phyloP scores from a whole-genome alignment of 1,140 invertebrate genomes.

The Pteromalus puparum region DNA sequence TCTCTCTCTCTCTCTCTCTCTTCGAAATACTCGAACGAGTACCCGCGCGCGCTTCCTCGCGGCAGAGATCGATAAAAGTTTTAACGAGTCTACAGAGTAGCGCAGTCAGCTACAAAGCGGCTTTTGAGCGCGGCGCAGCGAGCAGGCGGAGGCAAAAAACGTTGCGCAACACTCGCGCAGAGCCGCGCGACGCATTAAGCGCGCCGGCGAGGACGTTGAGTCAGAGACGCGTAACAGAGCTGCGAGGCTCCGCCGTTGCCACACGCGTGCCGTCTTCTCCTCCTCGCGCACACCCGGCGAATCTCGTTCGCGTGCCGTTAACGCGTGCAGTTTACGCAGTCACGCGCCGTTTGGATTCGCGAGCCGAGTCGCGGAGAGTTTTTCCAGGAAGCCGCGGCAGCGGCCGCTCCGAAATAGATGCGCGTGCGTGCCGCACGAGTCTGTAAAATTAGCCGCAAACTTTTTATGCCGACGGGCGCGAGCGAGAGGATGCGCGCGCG shows the following conservation, averaged over 20 bases:
- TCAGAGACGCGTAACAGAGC: slow-evolving; percentile 5
- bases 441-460: slow-evolving; percentile 22
- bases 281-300: not conserved
- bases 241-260: no score
- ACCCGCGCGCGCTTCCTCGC: no score
- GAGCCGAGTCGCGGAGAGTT: not conserved
- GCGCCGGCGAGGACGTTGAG: not conserved
- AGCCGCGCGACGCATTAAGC: not conserved
- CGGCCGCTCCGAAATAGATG: slow-evolving; percentile 9
- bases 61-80: not conserved
- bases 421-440: not conserved
- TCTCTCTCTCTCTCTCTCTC: no score
- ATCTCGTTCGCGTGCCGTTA: not conserved
- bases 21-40: no score
- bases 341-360: slow-evolving; percentile 63
- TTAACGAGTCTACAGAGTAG: no score
- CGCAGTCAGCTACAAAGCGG: not conserved
- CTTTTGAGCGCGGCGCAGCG: not conserved
- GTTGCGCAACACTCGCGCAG: not conserved
- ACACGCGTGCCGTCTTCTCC: no score
- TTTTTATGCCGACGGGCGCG: not conserved
- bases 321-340: slow-evolving; percentile 63
- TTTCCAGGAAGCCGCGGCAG: slow-evolving; percentile 9
- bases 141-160: not conserved
- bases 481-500: not conserved